Evolutionary conservation across 1,140 invertebrate species (phyloP).

Genomic region (Fopius arisanus): DNA sequence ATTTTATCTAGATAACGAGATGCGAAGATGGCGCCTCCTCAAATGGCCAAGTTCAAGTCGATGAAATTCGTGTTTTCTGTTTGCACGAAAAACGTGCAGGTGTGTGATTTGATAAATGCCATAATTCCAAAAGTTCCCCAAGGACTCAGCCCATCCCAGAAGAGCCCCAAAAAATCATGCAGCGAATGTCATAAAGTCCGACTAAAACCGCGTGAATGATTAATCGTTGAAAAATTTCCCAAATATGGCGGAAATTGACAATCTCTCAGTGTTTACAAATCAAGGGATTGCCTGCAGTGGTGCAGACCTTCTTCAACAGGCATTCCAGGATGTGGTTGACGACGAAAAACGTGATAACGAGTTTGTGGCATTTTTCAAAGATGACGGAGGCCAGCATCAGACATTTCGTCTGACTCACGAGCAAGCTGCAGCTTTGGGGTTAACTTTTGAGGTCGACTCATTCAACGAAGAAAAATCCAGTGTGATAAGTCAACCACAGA

Average conservation of each 20-base stretch:
- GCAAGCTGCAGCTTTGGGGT: constrained; percentile 48
- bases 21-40: not conserved
- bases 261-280: constrained; percentile 50
- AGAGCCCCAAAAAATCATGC: not conserved
- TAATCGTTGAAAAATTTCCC: not conserved
- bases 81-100: constrained; percentile 12
- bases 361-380: constrained; percentile 49
- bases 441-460: constrained; percentile 49
- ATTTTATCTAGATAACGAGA: no score
- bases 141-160: not conserved
- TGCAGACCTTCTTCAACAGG: constrained; percentile 51
- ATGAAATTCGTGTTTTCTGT: not conserved
- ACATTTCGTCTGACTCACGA: constrained; percentile 48
- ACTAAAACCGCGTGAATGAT: not conserved
- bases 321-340: constrained; percentile 48
- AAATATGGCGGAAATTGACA: constrained; percentile 48
- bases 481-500: constrained; percentile 37
- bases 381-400: constrained; percentile 42
- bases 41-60: constrained; percentile 2
- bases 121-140: not conserved
- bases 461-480: constrained; percentile 36
- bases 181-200: not conserved
- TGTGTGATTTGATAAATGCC: not conserved
- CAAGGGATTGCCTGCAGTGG: constrained; percentile 40
- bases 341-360: constrained; percentile 46